These are phyloP conservation scores for Acromyrmex heyeri DNA, from an alignment of 1,140 invertebrate genomes.

Conservation along the genomic window DNA sequence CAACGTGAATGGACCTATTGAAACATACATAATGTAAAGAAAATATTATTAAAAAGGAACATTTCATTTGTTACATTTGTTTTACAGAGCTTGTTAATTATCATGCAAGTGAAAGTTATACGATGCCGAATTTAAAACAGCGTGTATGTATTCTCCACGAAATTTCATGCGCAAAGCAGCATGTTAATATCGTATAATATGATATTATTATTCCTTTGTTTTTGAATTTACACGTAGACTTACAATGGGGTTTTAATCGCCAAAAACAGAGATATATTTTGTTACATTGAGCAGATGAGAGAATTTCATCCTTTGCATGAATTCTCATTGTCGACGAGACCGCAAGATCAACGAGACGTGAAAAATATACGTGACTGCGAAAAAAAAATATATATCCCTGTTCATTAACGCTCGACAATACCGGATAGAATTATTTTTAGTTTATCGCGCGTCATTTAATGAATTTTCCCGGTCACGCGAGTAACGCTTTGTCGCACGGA, in stretches of 20 bases:
- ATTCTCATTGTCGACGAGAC: background rate
- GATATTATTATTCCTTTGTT: constrained; percentile 34
- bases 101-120: background rate
- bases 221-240: background rate
- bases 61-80: background rate
- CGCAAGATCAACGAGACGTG: constrained; percentile 22
- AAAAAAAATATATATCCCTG: constrained; percentile 20
- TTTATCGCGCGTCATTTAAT: constrained; percentile 57
- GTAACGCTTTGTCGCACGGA: constrained; percentile 45
- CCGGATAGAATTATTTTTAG: constrained; percentile 66
- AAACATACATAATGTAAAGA: background rate
- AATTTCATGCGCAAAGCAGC: background rate
- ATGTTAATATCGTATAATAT: constrained; percentile 11
- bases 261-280: background rate
- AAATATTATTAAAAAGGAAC: background rate
- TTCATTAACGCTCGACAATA: constrained; percentile 58
- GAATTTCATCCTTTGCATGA: background rate
- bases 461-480: constrained; percentile 45
- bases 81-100: background rate
- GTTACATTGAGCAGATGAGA: background rate
- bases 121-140: background rate
- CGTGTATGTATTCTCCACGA: background rate
- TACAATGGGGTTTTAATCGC: constrained; percentile 26
- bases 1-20: background rate
- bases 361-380: constrained; percentile 5